Evolutionary conservation across 2,113 vertebrate species (phyloP).

Genomic region (Glaucidium brasilianum): DNA sequence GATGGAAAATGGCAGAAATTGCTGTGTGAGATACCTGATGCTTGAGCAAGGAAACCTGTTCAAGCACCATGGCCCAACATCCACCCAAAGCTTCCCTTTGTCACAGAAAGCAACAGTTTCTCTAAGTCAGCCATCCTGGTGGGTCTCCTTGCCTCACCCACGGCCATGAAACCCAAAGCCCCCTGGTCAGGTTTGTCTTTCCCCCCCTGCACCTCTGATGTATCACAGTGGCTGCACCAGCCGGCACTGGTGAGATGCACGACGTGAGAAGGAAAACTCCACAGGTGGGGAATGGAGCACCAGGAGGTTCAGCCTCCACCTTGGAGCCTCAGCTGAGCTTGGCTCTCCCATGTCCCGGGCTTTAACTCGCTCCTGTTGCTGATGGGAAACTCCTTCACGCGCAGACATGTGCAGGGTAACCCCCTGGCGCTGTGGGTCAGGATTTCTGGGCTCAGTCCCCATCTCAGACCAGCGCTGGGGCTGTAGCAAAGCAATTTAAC

Average conservation of each 20-base stretch:
- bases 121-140: not conserved
- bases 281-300: accelerated
- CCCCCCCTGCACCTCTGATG: not conserved
- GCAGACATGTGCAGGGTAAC: not conserved
- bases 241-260: accelerated
- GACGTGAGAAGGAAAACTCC: not conserved
- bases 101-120: not conserved
- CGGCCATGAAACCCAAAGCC: not conserved
- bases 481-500: not conserved
- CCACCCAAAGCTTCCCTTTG: not conserved
- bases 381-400: not conserved
- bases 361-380: not conserved
- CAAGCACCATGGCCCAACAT: not conserved
- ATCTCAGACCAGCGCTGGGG: accelerated
- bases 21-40: not conserved
- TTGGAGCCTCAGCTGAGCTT: not conserved
- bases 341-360: accelerated
- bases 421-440: accelerated
- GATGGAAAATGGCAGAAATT: not conserved
- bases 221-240: accelerated
- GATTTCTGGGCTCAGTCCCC: not conserved
- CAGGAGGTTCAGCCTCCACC: not conserved
- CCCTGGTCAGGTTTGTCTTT: not conserved
- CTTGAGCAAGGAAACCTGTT: accelerated
- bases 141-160: not conserved